phyloP scores from a whole-genome alignment of 2,888 invertebrate species.

The Listrodromus nycthemerus region DNA sequence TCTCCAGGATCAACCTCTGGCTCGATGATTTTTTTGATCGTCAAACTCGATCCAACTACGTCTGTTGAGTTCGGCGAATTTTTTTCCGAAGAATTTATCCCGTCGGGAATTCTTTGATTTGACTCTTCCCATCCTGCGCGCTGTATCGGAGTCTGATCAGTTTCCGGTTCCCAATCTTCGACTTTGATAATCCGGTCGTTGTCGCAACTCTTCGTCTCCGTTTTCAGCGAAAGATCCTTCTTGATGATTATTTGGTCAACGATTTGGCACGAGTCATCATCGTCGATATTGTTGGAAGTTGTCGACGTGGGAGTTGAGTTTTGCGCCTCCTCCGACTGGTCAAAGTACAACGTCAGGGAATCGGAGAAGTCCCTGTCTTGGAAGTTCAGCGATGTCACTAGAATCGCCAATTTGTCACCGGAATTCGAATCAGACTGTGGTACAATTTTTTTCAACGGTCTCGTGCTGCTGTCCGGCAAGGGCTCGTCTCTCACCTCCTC shows the following conservation, averaged over 20 bases:
- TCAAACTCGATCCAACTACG: too few relatives aligned
- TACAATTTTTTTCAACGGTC: background rate
- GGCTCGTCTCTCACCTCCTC: background rate
- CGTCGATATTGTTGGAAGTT: slow-evolving; percentile 16
- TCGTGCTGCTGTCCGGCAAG: slow-evolving; percentile 60
- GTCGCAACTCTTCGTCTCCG: background rate
- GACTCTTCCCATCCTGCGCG: too few relatives aligned
- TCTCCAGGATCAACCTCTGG: too few relatives aligned
- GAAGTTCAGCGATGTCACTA: slow-evolving; percentile 23
- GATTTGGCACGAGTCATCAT: slow-evolving; percentile 10
- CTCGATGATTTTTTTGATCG: too few relatives aligned
- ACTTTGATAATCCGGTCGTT: background rate
- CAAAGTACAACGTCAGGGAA: slow-evolving; percentile 40
- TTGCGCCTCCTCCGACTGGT: slow-evolving; percentile 1
- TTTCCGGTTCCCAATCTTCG: background rate
- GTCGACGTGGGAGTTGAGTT: slow-evolving; percentile 31
- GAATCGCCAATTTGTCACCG: slow-evolving; percentile 29
- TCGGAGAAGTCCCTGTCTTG: slow-evolving; percentile 7
- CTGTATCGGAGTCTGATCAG: too few relatives aligned
- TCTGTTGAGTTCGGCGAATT: too few relatives aligned
- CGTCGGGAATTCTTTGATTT: too few relatives aligned
- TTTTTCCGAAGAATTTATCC: too few relatives aligned
- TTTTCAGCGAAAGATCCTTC: background rate
- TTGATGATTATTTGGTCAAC: slow-evolving; percentile 21
- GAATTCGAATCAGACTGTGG: background rate